Evolutionary conservation across 2,113 vertebrate species (phyloP).

Genomic region (Lamprologus sp.): DNA sequence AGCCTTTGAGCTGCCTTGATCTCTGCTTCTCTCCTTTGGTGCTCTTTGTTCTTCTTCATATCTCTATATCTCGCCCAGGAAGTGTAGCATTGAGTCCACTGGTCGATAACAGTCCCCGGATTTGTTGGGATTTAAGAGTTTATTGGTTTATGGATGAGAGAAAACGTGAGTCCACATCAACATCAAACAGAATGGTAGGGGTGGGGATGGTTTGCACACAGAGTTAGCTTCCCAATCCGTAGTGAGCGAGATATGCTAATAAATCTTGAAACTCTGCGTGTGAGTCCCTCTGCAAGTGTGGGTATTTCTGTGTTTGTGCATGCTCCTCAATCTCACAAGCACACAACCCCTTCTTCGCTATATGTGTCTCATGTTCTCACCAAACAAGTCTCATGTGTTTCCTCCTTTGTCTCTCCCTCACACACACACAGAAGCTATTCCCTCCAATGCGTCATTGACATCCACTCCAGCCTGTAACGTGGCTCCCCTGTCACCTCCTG

Average conservation of each 20-base stretch:
- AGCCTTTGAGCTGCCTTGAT: conserved; percentile 27
- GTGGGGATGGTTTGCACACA: neutral
- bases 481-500: conserved; percentile 16
- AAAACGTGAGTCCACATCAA: neutral
- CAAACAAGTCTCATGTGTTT: neutral
- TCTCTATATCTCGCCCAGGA: neutral
- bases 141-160: conserved; percentile 4
- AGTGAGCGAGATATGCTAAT: conserved; percentile 3
- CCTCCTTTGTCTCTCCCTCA: neutral
- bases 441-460: conserved; percentile 1
- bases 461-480: neutral
- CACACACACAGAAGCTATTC: neutral
- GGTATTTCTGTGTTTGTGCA: neutral
- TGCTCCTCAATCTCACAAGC: neutral
- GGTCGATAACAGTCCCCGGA: neutral
- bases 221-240: neutral
- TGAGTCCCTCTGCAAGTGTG: neutral
- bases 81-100: neutral
- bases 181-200: neutral
- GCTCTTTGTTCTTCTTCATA: neutral
- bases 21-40: conserved; percentile 6
- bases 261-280: neutral
- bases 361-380: neutral
- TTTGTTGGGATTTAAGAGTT: conserved; percentile 20
- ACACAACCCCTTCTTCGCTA: neutral